A percentile compares a stretch with the other conserved stretches of the same genome.
Evolutionary conservation across 2,113 vertebrate species (phyloP).

Genomic region (Mungos mungo): DNA sequence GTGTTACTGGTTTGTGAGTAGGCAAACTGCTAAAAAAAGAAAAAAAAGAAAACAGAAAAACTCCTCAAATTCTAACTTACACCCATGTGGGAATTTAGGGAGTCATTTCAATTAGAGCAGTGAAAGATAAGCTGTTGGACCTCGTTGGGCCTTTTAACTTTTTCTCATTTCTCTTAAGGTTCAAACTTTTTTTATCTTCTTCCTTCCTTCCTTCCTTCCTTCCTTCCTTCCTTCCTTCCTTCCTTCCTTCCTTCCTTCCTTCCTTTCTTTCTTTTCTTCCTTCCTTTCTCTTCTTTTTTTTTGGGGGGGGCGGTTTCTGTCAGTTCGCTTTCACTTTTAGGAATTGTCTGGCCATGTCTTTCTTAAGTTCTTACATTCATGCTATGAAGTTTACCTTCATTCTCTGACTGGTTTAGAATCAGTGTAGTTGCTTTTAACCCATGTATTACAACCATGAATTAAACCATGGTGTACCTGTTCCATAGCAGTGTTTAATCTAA

Average conservation of each 20-base stretch:
- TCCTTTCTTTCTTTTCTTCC: neutral
- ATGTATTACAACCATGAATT: neutral
- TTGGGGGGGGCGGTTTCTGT: neutral
- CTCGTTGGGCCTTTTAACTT: neutral
- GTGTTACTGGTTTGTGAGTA: neutral
- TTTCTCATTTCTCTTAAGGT: neutral
- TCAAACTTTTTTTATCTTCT: neutral
- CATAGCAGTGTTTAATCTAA: neutral
- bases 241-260: fast-evolving
- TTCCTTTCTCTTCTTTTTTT: too few relatives aligned
- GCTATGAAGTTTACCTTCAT: neutral
- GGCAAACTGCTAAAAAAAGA: neutral
- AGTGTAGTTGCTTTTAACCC: neutral
- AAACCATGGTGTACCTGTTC: neutral
- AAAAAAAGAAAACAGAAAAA: neutral
- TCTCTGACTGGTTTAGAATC: neutral
- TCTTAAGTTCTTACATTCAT: neutral
- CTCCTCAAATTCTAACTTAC: neutral
- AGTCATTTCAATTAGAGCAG: neutral
- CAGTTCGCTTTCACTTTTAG: neutral
- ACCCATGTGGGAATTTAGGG: neutral
- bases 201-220: too few relatives aligned
- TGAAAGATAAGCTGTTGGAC: neutral
- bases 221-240: fast-evolving
- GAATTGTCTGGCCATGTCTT: neutral